These are phyloP conservation scores for Zaprionus tsacasi DNA, from an alignment of 1,140 invertebrate species.

Conservation along the genomic window DNA sequence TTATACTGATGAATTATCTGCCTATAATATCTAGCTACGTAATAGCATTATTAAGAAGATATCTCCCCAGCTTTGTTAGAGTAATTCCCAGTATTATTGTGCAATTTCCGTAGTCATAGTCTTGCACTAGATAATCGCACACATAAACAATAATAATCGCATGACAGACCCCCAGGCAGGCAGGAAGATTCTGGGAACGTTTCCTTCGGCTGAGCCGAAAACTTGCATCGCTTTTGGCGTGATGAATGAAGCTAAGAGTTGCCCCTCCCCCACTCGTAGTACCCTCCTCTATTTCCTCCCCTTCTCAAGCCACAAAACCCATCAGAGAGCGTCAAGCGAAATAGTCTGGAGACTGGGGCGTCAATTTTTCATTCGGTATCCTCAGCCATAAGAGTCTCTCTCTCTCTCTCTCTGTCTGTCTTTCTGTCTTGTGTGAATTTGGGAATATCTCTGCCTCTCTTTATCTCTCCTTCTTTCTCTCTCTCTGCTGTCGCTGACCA, in stretches of 20 bases:
- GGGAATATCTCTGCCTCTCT: constrained; percentile 19
- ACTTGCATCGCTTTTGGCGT: constrained; percentile 51
- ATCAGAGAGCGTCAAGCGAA: neutral
- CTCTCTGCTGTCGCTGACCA: constrained; percentile 47
- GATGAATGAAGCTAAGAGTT: constrained; percentile 57
- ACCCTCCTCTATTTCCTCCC: neutral
- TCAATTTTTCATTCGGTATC: constrained; percentile 75
- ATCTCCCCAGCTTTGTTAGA: neutral
- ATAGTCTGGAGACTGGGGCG: constrained; percentile 34
- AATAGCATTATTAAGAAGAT: neutral
- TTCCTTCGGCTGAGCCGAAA: constrained; percentile 35
- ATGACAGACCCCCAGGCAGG: constrained; percentile 17
- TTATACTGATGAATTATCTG: too few relatives aligned
- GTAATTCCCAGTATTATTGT: constrained; percentile 8
- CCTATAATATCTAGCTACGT: neutral
- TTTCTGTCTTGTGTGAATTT: constrained; percentile 43
- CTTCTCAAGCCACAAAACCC: constrained; percentile 17
- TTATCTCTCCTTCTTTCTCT: constrained; percentile 15
- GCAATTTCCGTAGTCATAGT: constrained; percentile 20
- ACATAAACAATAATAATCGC: constrained; percentile 69
- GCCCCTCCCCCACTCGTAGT: neutral
- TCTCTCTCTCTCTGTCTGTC: constrained; percentile 10
- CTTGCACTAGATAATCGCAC: constrained; percentile 51
- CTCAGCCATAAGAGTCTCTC: constrained; percentile 33
- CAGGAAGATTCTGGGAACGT: constrained; percentile 18